A percentile compares a stretch with the other conserved stretches of the same genome.
These are phyloP conservation scores for Anser brachyrhynchus DNA, from an alignment of 2,113 vertebrate genomes.

Conservation along the genomic window DNA sequence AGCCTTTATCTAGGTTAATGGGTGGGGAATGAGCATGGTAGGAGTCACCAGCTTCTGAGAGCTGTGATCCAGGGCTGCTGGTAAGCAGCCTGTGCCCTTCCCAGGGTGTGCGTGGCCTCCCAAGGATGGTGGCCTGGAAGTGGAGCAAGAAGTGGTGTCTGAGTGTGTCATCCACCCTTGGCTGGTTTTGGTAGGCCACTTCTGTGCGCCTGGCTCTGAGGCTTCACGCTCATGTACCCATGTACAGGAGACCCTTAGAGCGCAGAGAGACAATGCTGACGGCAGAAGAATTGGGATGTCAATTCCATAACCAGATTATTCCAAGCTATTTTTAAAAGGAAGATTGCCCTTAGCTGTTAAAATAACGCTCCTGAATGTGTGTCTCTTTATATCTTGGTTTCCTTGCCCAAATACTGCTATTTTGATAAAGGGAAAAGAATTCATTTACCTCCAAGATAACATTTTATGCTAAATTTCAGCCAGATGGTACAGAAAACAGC, in stretches of 20 bases:
- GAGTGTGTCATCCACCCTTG: neutral
- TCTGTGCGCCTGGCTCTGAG: neutral
- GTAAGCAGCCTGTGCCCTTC: neutral
- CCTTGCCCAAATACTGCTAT: neutral
- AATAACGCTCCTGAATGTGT: neutral
- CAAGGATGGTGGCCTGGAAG: neutral
- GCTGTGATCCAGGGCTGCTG: neutral
- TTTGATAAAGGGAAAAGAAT: slow-evolving; percentile 7
- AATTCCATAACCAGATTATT: neutral
- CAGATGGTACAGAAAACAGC: slow-evolving; percentile 54
- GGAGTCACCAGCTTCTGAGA: neutral
- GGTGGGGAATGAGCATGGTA: neutral
- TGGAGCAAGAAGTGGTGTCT: neutral
- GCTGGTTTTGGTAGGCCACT: rapidly evolving
- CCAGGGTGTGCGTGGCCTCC: rapidly evolving
- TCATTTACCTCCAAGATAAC: slow-evolving; percentile 46
- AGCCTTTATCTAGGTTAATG: neutral
- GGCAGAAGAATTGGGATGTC: rapidly evolving
- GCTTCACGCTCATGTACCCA: neutral
- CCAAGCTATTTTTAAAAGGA: neutral
- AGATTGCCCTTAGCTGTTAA: neutral
- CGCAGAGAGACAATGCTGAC: rapidly evolving
- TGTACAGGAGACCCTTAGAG: rapidly evolving
- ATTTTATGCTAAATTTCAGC: slow-evolving; percentile 56
- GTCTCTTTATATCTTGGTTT: neutral